A percentile compares a stretch with the other conserved stretches of the same genome.
These are phyloP conservation scores for Eumacrocentrus americanus DNA, from an alignment of 2,888 invertebrate genomes.

Conservation along the genomic window DNA sequence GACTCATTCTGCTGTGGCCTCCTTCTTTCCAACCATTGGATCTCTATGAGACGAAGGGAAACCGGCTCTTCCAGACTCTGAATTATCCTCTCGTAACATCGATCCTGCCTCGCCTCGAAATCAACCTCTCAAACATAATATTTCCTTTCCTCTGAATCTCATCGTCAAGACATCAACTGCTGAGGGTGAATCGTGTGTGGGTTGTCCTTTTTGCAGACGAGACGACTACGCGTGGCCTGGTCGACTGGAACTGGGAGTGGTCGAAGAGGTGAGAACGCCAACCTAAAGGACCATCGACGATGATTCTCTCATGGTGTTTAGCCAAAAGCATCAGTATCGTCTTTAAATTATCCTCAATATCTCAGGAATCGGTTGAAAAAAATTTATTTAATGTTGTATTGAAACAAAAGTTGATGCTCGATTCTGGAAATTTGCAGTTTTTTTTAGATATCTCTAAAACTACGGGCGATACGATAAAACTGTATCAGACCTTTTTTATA, in stretches of 20 bases:
- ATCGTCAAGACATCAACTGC: not conserved
- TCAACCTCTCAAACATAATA: not conserved
- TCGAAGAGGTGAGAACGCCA: slow-evolving; percentile 6
- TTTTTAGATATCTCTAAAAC: too few species aligned
- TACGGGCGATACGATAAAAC: too few species aligned
- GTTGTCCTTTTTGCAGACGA: slow-evolving; percentile 10
- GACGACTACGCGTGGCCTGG: slow-evolving; percentile 37
- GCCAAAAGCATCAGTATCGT: too few species aligned
- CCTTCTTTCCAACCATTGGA: slow-evolving; percentile 35
- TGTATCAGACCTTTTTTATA: too few species aligned
- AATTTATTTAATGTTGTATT: too few species aligned
- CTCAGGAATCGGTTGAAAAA: too few species aligned
- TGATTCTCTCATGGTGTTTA: slow-evolving; percentile 4
- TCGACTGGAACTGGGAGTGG: slow-evolving; percentile 38
- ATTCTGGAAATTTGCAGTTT: too few species aligned
- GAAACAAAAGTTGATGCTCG: too few species aligned
- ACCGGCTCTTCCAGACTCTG: slow-evolving; percentile 41
- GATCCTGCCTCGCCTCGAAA: slow-evolving; percentile 25
- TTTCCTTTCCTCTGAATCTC: not conserved
- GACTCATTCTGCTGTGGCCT: slow-evolving; percentile 46
- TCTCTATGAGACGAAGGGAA: slow-evolving; percentile 39
- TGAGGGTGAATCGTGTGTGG: slow-evolving; percentile 4
- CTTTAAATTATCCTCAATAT: too few species aligned
- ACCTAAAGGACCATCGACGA: not conserved
- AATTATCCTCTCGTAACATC: slow-evolving; percentile 40